Conservation (phyloP, 2,113 vertebrate species). For the Gyps fulvus region DNA sequence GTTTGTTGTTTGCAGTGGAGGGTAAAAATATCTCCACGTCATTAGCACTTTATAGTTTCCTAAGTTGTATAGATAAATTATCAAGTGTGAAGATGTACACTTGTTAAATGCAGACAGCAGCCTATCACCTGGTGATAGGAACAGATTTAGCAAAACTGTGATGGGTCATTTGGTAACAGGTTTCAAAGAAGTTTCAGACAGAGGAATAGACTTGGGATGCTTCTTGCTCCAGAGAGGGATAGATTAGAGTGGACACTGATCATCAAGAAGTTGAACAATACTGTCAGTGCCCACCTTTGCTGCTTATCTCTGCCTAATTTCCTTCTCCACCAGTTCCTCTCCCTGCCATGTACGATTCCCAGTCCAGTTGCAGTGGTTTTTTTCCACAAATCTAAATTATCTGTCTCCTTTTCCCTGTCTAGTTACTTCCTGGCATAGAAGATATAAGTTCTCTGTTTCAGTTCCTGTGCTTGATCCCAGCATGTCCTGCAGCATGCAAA, state of each 20-base stretch:
- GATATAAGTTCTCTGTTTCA: background rate
- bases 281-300: background rate
- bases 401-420: background rate
- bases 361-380: background rate
- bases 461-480: background rate
- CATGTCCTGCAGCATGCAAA: background rate
- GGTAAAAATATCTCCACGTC: background rate
- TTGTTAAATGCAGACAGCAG: background rate
- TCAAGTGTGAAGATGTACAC: background rate
- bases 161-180: background rate
- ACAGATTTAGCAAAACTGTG: background rate
- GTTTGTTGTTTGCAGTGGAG: background rate
- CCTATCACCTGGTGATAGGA: background rate
- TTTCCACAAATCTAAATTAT: background rate
- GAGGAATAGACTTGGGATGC: background rate
- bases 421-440: background rate
- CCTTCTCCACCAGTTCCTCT: background rate
- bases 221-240: background rate
- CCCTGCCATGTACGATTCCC: background rate
- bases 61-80: background rate
- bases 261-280: background rate
- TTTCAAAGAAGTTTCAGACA: background rate
- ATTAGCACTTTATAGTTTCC: background rate
- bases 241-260: background rate
- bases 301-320: background rate